Base-by-base conservation (phyloP, 2,888 invertebrate genomes). In the Drosophila ezoana region DNA sequence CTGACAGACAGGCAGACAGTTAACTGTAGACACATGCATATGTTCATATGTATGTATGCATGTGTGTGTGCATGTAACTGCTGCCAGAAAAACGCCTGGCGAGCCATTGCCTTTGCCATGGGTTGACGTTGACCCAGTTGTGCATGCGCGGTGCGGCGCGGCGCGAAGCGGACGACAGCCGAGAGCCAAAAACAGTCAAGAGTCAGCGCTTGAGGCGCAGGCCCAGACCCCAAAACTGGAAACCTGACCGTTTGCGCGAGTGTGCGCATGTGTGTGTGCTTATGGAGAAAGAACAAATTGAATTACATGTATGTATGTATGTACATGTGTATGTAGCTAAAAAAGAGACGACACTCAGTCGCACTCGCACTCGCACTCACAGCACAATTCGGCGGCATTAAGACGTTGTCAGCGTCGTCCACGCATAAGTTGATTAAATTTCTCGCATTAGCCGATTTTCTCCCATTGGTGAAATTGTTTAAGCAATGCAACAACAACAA, bases 401-500 rank as follows among this genome's bases (percentile, higher is more conserved):
- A 81, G 84, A 87, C 78, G 78, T 80, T 64, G 35, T 49, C 66
- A 40, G 35, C 51, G 40, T 53, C 48, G 67, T 62, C 77, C 65
- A 82, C 81, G 69, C 88, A 69, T 79, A 87, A 86, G 83, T 87
- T 82, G 87, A 82, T 82, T 88, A 82, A 82, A 88, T 82, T 82
- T 88, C 86, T 82, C 86, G 86, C 88, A 86, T 82, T 88, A 80
- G 62, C 83, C 88, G 71, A 83, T 83, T 88, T 88, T 88, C 82
- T 66, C 76, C 70, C 58, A 63, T 66, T 52, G 68, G 85, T 64
- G 87, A 82, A 82, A 87, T 70, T 87, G 83, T 82, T 51, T 14
- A 56, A 58, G 52, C 67, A 52, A 38, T 64, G 33, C 59, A 59
- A 35, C 20, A 47, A 45, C 33, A 52, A 32, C 47, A 58, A 43